A percentile compares a stretch with the other conserved stretches of the same genome.
Evolutionary conservation across 2,888 invertebrate species (phyloP).

Genomic region (Drosophila maculinotata): DNA sequence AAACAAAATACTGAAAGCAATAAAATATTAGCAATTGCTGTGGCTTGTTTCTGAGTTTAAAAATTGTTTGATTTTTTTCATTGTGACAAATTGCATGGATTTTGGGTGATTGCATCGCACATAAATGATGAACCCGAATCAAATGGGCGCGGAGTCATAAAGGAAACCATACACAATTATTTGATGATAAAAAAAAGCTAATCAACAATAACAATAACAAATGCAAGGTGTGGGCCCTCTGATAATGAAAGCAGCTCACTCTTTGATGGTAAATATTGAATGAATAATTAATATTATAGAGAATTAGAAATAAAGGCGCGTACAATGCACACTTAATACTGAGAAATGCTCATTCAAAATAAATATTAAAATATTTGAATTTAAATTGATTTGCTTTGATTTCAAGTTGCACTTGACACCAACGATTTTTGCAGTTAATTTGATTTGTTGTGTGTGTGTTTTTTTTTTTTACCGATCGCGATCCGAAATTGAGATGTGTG

Average conservation of each 20-base stretch:
- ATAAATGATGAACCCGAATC: slow-evolving; percentile 30
- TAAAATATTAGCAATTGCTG: not conserved
- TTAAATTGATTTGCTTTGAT: slow-evolving; percentile 15
- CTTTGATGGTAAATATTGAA: not conserved
- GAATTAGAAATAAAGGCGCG: slow-evolving; percentile 18
- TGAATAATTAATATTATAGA: slow-evolving; percentile 36
- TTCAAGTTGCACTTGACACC: slow-evolving; percentile 25
- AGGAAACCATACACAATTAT: slow-evolving; percentile 30
- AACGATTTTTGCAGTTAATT: slow-evolving; percentile 17
- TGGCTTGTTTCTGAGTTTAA: not conserved
- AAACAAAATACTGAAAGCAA: not conserved
- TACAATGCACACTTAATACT: slow-evolving; percentile 10
- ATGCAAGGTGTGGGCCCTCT: slow-evolving; percentile 40
- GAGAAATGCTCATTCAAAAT: slow-evolving; percentile 5
- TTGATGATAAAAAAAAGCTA: slow-evolving; percentile 46
- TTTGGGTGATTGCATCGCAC: slow-evolving; percentile 39
- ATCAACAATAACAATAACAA: slow-evolving; percentile 39
- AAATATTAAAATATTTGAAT: not conserved
- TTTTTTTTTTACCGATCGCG: slow-evolving; percentile 28
- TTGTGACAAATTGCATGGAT: slow-evolving; percentile 44
- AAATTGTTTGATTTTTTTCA: slow-evolving; percentile 5
- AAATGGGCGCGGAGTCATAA: slow-evolving; percentile 44
- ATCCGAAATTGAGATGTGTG: slow-evolving; percentile 10
- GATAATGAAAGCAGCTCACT: slow-evolving; percentile 43
- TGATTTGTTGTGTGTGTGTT: slow-evolving; percentile 7